phyloP scores from a whole-genome alignment of 1,140 invertebrate species.

The Triops cancriformis region DNA sequence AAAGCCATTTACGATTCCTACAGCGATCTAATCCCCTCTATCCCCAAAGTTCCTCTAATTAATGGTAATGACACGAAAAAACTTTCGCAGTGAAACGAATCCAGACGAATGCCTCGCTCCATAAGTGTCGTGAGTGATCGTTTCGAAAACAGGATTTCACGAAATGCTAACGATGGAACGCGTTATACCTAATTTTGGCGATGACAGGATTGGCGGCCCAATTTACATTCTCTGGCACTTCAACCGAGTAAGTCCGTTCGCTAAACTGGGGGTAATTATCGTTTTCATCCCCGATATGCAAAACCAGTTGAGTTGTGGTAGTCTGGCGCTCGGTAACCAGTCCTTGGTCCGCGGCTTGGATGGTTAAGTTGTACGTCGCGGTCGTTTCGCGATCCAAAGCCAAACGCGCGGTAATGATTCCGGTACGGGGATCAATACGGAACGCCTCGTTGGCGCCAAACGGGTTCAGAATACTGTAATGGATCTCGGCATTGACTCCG shows the following conservation, averaged over 20 bases:
- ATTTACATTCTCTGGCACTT: constrained; percentile 77
- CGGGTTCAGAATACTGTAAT: constrained; percentile 43
- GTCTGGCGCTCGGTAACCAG: constrained; percentile 56
- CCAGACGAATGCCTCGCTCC: not conserved
- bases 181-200: constrained; percentile 61
- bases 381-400: constrained; percentile 79
- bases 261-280: constrained; percentile 95
- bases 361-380: constrained; percentile 73
- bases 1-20: too few species aligned
- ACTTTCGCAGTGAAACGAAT: not conserved
- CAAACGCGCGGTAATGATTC: constrained; percentile 72
- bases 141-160: not conserved
- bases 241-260: constrained; percentile 76
- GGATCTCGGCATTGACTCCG: constrained; percentile 70
- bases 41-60: too few species aligned
- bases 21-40: too few species aligned
- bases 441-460: constrained; percentile 53
- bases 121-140: not conserved
- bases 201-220: constrained; percentile 73
- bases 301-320: constrained; percentile 69
- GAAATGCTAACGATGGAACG: not conserved
- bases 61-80: not conserved
- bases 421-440: constrained; percentile 68
- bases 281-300: constrained; percentile 84
- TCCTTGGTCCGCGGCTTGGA: constrained; percentile 75